Percentiles rank a stretch among this genome's conserved stretches.
phyloP scores from a whole-genome alignment of 2,113 vertebrate species.

The Vombatus ursinus region DNA sequence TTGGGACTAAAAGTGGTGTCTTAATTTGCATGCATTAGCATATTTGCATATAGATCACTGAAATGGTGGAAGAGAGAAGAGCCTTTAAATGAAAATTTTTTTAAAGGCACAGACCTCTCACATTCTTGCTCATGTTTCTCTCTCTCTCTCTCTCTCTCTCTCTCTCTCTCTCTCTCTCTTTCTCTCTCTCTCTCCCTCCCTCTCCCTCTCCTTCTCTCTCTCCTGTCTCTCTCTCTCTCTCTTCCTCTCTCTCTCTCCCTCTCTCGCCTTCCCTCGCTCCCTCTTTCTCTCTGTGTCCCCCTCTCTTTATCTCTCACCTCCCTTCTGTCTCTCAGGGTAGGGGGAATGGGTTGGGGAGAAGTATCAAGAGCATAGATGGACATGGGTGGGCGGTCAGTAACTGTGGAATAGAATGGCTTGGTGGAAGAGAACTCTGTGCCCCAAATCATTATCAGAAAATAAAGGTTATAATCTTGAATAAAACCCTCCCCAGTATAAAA shows the following conservation, averaged over 20 bases:
- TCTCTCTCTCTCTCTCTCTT: not conserved
- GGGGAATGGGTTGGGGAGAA: not conserved
- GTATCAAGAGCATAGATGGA: not conserved
- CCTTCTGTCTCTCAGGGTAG: not conserved
- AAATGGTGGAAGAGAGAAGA: conserved; percentile 91
- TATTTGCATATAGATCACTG: conserved; percentile 93
- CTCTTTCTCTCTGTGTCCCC: not conserved
- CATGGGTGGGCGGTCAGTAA: not conserved
- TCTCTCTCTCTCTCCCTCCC: not conserved
- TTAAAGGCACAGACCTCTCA: conserved; percentile 87
- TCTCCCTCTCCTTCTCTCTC: not conserved
- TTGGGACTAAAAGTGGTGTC: conserved; percentile 93
- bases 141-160: conserved; percentile 14
- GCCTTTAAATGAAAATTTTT: conserved; percentile 91
- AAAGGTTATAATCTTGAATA: not conserved
- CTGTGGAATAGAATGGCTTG: not conserved
- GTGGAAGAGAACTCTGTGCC: not conserved
- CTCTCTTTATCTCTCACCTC: not conserved
- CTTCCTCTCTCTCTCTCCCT: conserved; percentile 43
- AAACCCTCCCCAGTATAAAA: not conserved
- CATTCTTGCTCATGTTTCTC: conserved; percentile 37
- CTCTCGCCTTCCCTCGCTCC: conserved; percentile 45
- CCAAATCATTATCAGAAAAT: not conserved
- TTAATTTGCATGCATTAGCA: conserved; percentile 93
- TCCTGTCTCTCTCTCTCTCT: not conserved